Percentiles rank a stretch among this genome's conserved stretches.
Conservation (phyloP, 1,140 invertebrate genomes). For the Camponotus vicinus region DNA sequence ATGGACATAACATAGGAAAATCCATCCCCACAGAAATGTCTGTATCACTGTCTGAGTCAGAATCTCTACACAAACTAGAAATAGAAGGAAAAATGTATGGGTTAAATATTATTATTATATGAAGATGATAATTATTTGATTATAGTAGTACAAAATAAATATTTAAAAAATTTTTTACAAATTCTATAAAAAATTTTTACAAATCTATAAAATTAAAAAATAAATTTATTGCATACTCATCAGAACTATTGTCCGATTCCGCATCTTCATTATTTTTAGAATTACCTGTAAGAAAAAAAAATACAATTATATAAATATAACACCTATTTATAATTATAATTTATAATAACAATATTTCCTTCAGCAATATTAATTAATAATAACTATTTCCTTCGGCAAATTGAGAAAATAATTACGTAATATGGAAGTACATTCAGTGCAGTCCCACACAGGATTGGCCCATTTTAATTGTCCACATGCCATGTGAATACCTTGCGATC, state of each 20-base stretch:
- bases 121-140: background rate
- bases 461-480: constrained; percentile 84
- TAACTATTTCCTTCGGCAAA: background rate
- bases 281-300: constrained; percentile 49
- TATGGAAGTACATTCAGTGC: constrained; percentile 80
- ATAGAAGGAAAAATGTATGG: background rate
- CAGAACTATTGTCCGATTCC: background rate
- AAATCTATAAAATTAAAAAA: background rate
- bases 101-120: background rate
- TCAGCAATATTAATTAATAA: background rate
- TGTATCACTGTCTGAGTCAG: constrained; percentile 67
- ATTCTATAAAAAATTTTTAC: background rate
- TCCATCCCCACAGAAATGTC: constrained; percentile 81
- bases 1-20: constrained; percentile 22
- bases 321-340: background rate
- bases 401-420: constrained; percentile 64
- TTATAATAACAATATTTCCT: background rate
- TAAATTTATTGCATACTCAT: constrained; percentile 42
- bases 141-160: background rate
- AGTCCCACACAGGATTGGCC: constrained; percentile 81
- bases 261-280: background rate
- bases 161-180: background rate
- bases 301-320: background rate
- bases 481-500: constrained; percentile 87
- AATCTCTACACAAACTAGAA: constrained; percentile 11